Conservation (phyloP, 2,113 vertebrate species). For the Acrocephalus arundinaceus region DNA sequence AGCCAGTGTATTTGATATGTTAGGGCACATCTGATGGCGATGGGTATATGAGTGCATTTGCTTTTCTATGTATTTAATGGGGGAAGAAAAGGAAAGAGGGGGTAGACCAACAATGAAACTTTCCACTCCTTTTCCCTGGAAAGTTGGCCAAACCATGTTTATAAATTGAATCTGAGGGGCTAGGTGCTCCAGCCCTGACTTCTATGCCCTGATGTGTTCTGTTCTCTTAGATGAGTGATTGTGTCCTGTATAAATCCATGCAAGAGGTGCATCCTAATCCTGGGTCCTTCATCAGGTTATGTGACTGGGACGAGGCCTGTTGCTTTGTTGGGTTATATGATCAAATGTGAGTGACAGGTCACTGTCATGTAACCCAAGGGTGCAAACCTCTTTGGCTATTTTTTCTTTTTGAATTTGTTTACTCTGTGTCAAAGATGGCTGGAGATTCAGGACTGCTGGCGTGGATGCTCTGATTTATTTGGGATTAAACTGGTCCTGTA, state of each 20-base stretch:
- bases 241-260: neutral
- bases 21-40: neutral
- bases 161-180: neutral
- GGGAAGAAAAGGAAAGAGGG: neutral
- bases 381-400: neutral
- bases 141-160: neutral
- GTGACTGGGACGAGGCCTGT: fast-evolving
- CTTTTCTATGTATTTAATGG: neutral
- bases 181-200: neutral
- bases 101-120: neutral
- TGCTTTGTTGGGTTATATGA: neutral
- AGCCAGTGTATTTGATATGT: neutral
- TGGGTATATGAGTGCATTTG: neutral
- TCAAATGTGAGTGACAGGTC: neutral
- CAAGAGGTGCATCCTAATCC: neutral
- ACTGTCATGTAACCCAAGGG: neutral
- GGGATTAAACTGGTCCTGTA: neutral
- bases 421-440: neutral
- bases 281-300: neutral
- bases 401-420: neutral
- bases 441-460: neutral
- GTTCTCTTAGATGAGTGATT: neutral
- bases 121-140: neutral
- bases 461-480: neutral
- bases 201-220: neutral